Conservation (phyloP, 1,140 invertebrate species). For the Zaprionus africanus region DNA sequence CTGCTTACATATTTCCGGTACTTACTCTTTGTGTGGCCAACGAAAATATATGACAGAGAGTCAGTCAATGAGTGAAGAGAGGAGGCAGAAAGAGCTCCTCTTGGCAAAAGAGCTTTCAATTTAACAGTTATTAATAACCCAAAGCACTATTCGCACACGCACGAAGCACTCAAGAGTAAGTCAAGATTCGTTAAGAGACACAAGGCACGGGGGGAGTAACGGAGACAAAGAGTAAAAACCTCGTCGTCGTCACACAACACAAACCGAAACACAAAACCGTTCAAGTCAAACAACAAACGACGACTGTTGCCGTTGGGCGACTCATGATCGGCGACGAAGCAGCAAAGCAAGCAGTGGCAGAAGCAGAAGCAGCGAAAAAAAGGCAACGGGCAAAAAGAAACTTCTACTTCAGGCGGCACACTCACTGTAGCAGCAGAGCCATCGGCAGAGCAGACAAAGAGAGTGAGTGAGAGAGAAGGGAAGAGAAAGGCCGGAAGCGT, state of each 20-base stretch:
- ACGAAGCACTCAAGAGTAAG: conserved; percentile 30
- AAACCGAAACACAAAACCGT: conserved; percentile 57
- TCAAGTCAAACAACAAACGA: conserved; percentile 73
- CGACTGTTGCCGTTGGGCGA: conserved; percentile 58
- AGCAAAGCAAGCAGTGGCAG: conserved; percentile 48
- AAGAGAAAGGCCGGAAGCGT: conserved; percentile 47
- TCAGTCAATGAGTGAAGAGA: not conserved
- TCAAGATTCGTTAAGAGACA: conserved; percentile 22
- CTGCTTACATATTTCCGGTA: conserved; percentile 65
- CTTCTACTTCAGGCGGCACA: conserved; percentile 39
- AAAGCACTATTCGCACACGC: conserved; percentile 33
- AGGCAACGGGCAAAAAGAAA: conserved; percentile 25
- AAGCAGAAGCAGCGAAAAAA: conserved; percentile 16
- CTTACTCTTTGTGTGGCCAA: conserved; percentile 67
- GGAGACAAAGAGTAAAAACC: not conserved
- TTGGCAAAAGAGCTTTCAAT: conserved; percentile 12
- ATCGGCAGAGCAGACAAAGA: conserved; percentile 21
- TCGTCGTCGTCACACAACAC: conserved; percentile 25
- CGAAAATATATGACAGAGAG: conserved; percentile 9
- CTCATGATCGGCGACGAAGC: conserved; percentile 46
- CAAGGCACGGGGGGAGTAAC: not conserved
- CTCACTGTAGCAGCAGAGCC: conserved; percentile 46
- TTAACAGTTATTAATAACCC: conserved; percentile 26
- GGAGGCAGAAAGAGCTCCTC: not conserved
- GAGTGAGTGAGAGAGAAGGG: conserved; percentile 25